Conservation (phyloP, 1,140 invertebrate species). For the Thaumetopoea pityocampa region DNA sequence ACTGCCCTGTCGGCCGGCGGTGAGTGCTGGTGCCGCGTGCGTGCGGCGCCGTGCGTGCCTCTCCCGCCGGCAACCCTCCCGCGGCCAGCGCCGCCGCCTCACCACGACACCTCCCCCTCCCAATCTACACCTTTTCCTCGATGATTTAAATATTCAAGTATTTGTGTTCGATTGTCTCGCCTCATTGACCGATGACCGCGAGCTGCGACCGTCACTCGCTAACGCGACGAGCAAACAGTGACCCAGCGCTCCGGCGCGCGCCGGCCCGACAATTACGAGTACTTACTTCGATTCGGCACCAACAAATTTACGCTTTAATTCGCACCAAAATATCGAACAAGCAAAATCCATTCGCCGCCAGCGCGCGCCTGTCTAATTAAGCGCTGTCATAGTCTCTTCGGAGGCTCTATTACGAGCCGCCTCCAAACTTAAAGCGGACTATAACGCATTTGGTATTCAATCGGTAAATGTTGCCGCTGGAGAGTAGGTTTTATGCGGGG, state of each 20-base stretch:
- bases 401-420: constrained; percentile 72
- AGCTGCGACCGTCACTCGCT: too few relatives aligned
- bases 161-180: too few relatives aligned
- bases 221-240: constrained; percentile 26
- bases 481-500: constrained; percentile 51
- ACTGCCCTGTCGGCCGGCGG: too few relatives aligned
- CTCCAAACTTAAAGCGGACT: constrained; percentile 69
- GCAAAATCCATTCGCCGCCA: constrained; percentile 72
- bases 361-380: constrained; percentile 73
- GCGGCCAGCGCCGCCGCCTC: too few relatives aligned
- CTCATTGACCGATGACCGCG: constrained; percentile 6
- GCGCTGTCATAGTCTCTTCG: constrained; percentile 74
- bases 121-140: too few relatives aligned
- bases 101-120: too few relatives aligned
- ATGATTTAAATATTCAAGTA: too few relatives aligned
- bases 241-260: constrained; percentile 18
- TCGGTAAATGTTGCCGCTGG: constrained; percentile 23
- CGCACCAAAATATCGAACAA: constrained; percentile 56
- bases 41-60: too few relatives aligned
- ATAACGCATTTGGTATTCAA: constrained; percentile 69
- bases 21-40: too few relatives aligned
- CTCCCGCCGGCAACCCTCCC: neutral
- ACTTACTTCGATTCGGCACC: constrained; percentile 21
- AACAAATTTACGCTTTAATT: constrained; percentile 43
- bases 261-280: constrained; percentile 35